Evolutionary conservation across 2,113 vertebrate species (phyloP).

Genomic region (Apistogramma diplotaenia): DNA sequence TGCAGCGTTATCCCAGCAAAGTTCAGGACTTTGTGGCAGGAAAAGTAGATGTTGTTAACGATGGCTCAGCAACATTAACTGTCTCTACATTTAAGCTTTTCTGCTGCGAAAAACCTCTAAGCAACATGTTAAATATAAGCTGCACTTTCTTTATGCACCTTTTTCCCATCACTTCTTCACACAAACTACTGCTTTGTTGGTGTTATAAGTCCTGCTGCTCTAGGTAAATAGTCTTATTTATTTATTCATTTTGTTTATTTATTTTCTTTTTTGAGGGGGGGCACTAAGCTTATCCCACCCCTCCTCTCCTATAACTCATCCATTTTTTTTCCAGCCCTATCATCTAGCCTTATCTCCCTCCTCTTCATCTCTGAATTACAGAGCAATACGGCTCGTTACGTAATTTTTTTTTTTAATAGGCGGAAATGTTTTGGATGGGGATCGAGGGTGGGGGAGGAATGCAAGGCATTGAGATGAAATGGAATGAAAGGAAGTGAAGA

Average conservation of each 20-base stretch:
- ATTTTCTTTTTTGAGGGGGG: too few species aligned
- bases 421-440: conserved; percentile 78
- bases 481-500: conserved; percentile 12
- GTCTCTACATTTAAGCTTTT: background rate
- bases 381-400: conserved; percentile 66
- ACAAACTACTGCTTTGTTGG: background rate
- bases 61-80: background rate
- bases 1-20: background rate
- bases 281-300: too few species aligned
- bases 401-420: conserved; percentile 64
- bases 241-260: too few species aligned
- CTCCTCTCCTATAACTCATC: background rate
- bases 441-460: conserved; percentile 17
- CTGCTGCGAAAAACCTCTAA: background rate
- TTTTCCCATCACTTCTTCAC: background rate
- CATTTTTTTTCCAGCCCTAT: conserved; percentile 29
- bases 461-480: conserved; percentile 47
- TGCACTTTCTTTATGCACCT: background rate
- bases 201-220: background rate
- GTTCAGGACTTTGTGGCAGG: background rate
- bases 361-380: conserved; percentile 49
- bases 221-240: too few species aligned
- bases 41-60: background rate
- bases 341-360: conserved; percentile 8
- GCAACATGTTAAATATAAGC: background rate